phyloP scores from a whole-genome alignment of 2,888 invertebrate genomes.

The Tubiluchus corallicola region DNA sequence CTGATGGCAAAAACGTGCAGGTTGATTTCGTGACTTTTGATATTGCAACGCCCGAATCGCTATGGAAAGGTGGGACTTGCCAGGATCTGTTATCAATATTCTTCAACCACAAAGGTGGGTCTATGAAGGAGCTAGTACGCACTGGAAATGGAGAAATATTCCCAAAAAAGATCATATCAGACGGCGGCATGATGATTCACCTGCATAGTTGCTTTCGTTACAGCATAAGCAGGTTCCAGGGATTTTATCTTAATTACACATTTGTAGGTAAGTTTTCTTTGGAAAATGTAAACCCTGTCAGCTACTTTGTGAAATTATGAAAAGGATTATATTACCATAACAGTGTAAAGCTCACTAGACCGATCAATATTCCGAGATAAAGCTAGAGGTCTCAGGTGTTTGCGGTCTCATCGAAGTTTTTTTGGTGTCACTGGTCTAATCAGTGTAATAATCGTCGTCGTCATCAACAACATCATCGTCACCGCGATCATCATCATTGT shows the following conservation, averaged over 20 bases:
- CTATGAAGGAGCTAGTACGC: conserved; percentile 12
- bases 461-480: too few species aligned
- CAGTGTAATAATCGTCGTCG: too few species aligned
- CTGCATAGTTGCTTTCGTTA: conserved; percentile 17
- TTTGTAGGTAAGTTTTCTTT: conserved; percentile 17
- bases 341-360: too few species aligned
- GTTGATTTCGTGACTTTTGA: conserved; percentile 17
- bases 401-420: too few species aligned
- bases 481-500: too few species aligned
- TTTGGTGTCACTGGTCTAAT: too few species aligned
- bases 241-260: conserved; percentile 17
- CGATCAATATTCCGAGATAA: too few species aligned
- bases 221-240: conserved; percentile 17
- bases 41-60: conserved; percentile 15
- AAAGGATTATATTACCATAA: too few species aligned
- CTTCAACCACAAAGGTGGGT: conserved; percentile 11
- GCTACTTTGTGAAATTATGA: too few species aligned
- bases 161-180: conserved; percentile 18
- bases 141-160: conserved; percentile 15
- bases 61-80: conserved; percentile 13
- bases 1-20: conserved; percentile 15
- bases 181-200: conserved; percentile 16
- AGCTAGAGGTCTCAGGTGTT: too few species aligned
- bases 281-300: too few species aligned
- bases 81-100: conserved; percentile 15